A percentile compares a stretch with the other conserved stretches of the same genome.
Conservation (phyloP, 2,797 vertebrate species). For the Varecia variegata region DNA sequence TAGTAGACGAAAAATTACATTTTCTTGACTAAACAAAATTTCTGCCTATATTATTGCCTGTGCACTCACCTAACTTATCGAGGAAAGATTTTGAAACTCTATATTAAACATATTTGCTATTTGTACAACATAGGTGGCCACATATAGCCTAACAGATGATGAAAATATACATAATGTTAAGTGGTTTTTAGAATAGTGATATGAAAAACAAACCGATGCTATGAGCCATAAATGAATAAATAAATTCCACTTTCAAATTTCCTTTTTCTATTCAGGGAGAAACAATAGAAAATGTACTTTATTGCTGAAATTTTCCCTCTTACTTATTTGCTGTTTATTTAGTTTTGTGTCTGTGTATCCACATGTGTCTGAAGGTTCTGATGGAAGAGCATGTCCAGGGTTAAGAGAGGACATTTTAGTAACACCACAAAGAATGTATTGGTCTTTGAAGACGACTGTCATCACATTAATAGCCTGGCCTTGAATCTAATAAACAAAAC, state of each 20-base stretch:
- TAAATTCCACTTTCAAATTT: not conserved
- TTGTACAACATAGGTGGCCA: not conserved
- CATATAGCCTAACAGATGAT: not conserved
- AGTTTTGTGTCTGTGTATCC: accelerated
- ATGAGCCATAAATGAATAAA: not conserved
- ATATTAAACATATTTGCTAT: not conserved
- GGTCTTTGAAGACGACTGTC: not conserved
- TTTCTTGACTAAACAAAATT: not conserved
- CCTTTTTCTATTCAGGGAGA: not conserved
- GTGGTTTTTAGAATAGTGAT: not conserved
- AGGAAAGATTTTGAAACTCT: not conserved
- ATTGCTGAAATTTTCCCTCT: not conserved
- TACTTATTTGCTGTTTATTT: not conserved
- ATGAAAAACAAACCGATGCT: not conserved
- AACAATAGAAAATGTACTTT: not conserved
- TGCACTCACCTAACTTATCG: not conserved
- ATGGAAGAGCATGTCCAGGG: not conserved
- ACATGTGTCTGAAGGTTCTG: not conserved
- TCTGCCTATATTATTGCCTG: not conserved
- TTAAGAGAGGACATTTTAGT: not conserved
- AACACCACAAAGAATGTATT: not conserved
- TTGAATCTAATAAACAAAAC: not conserved
- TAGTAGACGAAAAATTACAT: not conserved
- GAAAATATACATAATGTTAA: not conserved
- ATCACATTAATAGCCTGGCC: not conserved